A percentile compares a stretch with the other conserved stretches of the same genome.
Conservation (phyloP, 2,797 vertebrate genomes). For the Pangasius krempfi region DNA sequence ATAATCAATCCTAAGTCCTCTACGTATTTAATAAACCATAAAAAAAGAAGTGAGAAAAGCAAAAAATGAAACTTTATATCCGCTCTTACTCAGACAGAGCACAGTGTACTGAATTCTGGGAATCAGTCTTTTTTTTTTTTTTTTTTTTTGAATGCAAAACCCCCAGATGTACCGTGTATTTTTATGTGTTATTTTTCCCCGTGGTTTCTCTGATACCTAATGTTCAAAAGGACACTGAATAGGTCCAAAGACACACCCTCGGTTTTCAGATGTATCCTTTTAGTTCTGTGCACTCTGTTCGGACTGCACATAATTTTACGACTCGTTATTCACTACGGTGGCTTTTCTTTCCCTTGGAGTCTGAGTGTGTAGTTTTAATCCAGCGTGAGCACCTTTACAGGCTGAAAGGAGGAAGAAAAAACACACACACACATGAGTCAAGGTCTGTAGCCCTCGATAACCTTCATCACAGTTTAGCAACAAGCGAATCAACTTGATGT, state of each 20-base stretch:
- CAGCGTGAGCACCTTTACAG: slow-evolving; percentile 74
- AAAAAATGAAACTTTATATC: slow-evolving; percentile 31
- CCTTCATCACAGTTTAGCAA: slow-evolving; percentile 87
- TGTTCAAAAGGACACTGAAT: slow-evolving; percentile 69
- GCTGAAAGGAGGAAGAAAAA: slow-evolving; percentile 73
- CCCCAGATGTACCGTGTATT: background rate
- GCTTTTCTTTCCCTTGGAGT: slow-evolving; percentile 65
- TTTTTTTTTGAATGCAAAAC: background rate
- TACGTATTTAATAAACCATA: slow-evolving; percentile 25
- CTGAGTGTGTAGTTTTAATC: slow-evolving; percentile 71
- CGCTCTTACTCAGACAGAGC: slow-evolving; percentile 2
- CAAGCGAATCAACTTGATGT: slow-evolving; percentile 98
- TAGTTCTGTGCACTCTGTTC: slow-evolving; percentile 35
- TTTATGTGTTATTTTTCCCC: background rate
- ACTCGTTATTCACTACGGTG: slow-evolving; percentile 72
- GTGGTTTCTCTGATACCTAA: slow-evolving; percentile 51
- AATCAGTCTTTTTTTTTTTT: background rate
- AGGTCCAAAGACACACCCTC: slow-evolving; percentile 72
- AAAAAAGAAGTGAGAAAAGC: slow-evolving; percentile 45
- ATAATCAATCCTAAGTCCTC: background rate
- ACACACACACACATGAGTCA: slow-evolving; percentile 53
- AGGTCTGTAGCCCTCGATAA: slow-evolving; percentile 82
- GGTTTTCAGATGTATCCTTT: slow-evolving; percentile 64
- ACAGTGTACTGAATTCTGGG: background rate
- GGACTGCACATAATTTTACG: slow-evolving; percentile 65